These are phyloP conservation scores for Pangasius sanitwongsei DNA, from an alignment of 2,797 vertebrate genomes.

Conservation along the genomic window DNA sequence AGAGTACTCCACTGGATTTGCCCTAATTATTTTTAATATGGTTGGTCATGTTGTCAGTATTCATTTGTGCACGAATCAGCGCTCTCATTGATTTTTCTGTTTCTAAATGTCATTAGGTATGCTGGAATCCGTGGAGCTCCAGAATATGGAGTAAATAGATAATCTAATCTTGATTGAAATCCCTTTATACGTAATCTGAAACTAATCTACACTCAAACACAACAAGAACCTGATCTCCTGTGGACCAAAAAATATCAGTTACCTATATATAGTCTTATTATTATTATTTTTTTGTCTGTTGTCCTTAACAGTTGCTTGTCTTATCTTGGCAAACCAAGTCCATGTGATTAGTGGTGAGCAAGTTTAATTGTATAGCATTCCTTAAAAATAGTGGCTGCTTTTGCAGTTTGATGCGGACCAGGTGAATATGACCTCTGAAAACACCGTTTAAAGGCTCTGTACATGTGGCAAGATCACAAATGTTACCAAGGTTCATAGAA, in stretches of 20 bases:
- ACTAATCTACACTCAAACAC: slow-evolving; percentile 58
- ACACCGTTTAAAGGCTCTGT: background rate
- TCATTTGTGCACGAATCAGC: slow-evolving; percentile 26
- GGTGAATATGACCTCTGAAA: background rate
- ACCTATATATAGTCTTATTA: background rate
- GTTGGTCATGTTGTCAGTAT: slow-evolving; percentile 39
- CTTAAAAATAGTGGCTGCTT: background rate
- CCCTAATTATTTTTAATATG: slow-evolving; percentile 52
- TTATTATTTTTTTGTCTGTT: slow-evolving; percentile 27
- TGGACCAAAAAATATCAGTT: slow-evolving; percentile 53
- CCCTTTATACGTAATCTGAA: slow-evolving; percentile 59
- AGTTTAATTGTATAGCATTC: background rate
- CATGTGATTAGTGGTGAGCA: background rate
- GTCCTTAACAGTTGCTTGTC: slow-evolving; percentile 62
- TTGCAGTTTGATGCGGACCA: background rate
- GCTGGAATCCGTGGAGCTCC: slow-evolving; percentile 52
- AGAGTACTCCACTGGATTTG: slow-evolving; percentile 43
- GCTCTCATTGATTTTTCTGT: slow-evolving; percentile 34
- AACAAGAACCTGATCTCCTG: slow-evolving; percentile 57
- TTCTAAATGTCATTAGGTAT: slow-evolving; percentile 49
- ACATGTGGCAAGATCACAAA: background rate
- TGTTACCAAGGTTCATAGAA: slow-evolving; percentile 20
- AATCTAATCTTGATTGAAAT: slow-evolving; percentile 56
- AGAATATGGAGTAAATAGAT: slow-evolving; percentile 62
- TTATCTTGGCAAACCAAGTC: slow-evolving; percentile 19